phyloP scores from a whole-genome alignment of 1,140 invertebrate species.

The Tigriopus japonicus region DNA sequence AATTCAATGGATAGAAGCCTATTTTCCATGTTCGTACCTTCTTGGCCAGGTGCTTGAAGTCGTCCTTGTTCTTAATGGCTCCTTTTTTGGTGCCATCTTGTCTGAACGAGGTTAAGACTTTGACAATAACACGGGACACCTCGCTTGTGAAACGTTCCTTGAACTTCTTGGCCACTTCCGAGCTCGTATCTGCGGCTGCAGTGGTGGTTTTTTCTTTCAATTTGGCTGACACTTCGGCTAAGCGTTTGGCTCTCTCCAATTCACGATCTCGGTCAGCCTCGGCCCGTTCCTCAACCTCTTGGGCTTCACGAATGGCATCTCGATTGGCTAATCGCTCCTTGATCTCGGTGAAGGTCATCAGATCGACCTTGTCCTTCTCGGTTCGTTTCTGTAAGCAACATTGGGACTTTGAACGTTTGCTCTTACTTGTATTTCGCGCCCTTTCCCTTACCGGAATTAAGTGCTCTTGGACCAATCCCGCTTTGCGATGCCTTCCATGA shows the following conservation, averaged over 20 bases:
- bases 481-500: conserved; percentile 23
- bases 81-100: conserved; percentile 63
- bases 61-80: conserved; percentile 65
- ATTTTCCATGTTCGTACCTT: conserved; percentile 55
- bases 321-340: conserved; percentile 28
- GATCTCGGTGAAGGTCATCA: conserved; percentile 39
- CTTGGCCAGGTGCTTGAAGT: conserved; percentile 86
- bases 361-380: conserved; percentile 49
- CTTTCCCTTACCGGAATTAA: conserved; percentile 50
- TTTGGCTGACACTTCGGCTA: conserved; percentile 11
- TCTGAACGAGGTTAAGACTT: conserved; percentile 70
- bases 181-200: conserved; percentile 32
- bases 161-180: conserved; percentile 30
- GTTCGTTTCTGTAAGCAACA: conserved; percentile 39
- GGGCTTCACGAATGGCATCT: not conserved
- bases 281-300: conserved; percentile 4
- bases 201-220: conserved; percentile 20
- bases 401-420: not conserved
- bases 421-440: conserved; percentile 19
- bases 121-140: conserved; percentile 75
- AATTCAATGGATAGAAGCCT: no score
- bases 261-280: conserved; percentile 6
- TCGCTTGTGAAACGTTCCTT: conserved; percentile 71
- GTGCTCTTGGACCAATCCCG: conserved; percentile 41
- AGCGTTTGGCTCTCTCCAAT: not conserved